Evolutionary conservation across 1,140 invertebrate genomes (phyloP), one percentile per base, ranked within the genome.

Genomic region (Ridgeia piscesae): DNA sequence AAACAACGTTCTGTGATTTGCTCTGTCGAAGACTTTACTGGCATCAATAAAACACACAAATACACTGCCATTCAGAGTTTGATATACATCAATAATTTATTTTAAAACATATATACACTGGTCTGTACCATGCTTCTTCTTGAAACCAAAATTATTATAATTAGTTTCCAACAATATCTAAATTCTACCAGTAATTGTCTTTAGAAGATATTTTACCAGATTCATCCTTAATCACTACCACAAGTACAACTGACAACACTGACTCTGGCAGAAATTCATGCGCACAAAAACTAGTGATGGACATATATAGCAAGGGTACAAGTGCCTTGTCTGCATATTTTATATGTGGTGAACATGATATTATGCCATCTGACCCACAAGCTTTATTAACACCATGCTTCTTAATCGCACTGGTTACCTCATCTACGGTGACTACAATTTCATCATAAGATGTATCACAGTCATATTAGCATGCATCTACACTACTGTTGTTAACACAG

Each of bases 61-160:
- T 89, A n/a, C 34, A 89, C 34, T 34, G 88, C 88, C 88, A 89
- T 89, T 6, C 4, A 89, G 88, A 6, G 88, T 6, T 33, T 6
- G 17, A 89, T 89, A 33, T 89, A 89, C 4, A 34, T 89, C 88
- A 89, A 89, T 89, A 17, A 89, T 89, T 89, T 4, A 6, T 8
- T 89, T 89, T 89, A 34, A 89, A 89, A 89, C 88, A 34, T 34
- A 89, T 89, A 89, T 89, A 89, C 88, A 89, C 88, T 33, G 88
- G 88, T 34, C 88, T 17, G n/a, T 89, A 6, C 88, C 88, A 89
- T 34, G 88, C 34, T 89, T 89, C 88, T 2, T 34, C 17, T 89
- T 89, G 88, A 89, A 34, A 17, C 88, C 88, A 89, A n/a, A 89
- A 6, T 33, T 4, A 89, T 89, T 89, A 89, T 4, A 17, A 17